These are phyloP conservation scores for Phrynocephalus vlangalii DNA, from an alignment of 2,797 vertebrate species.

Conservation along the genomic window DNA sequence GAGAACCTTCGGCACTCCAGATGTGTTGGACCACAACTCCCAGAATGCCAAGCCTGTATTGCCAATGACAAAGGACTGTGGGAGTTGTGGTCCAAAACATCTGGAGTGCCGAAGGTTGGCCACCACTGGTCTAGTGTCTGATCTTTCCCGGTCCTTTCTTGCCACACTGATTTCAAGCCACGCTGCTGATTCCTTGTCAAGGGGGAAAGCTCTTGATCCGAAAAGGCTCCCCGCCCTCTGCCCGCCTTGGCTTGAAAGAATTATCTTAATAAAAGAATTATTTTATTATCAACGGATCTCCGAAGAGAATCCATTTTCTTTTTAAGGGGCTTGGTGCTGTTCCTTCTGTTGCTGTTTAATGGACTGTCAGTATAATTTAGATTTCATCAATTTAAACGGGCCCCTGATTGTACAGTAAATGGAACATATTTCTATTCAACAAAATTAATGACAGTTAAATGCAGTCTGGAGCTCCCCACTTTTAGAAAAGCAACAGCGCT, in stretches of 20 bases:
- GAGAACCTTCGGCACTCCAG: no score
- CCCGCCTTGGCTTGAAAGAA: slow-evolving; percentile 69
- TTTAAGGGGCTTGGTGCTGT: slow-evolving; percentile 63
- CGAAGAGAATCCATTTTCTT: slow-evolving; percentile 79
- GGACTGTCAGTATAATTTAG: slow-evolving; percentile 84
- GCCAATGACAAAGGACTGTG: no score
- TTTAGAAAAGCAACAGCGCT: slow-evolving; percentile 74
- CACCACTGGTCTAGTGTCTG: slow-evolving; percentile 29
- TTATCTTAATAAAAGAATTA: slow-evolving; percentile 74
- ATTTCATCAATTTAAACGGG: slow-evolving; percentile 83
- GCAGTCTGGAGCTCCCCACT: slow-evolving; percentile 73
- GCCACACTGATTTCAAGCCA: slow-evolving; percentile 63
- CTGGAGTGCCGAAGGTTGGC: no score
- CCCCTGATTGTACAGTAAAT: slow-evolving; percentile 82
- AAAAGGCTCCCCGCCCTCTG: slow-evolving; percentile 67
- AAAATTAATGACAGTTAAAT: slow-evolving; percentile 84
- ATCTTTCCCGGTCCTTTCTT: slow-evolving; percentile 52
- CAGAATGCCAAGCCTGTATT: no score
- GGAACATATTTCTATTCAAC: slow-evolving; percentile 82
- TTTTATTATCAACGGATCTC: slow-evolving; percentile 80
- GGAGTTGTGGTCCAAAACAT: no score
- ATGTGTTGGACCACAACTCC: no score
- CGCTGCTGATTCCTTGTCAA: slow-evolving; percentile 66
- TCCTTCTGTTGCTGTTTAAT: slow-evolving; percentile 78
- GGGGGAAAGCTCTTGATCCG: slow-evolving; percentile 58